A percentile compares a stretch with the other conserved stretches of the same genome.
Conservation (phyloP, 1,140 invertebrate genomes). For the Drosophila nannoptera region DNA sequence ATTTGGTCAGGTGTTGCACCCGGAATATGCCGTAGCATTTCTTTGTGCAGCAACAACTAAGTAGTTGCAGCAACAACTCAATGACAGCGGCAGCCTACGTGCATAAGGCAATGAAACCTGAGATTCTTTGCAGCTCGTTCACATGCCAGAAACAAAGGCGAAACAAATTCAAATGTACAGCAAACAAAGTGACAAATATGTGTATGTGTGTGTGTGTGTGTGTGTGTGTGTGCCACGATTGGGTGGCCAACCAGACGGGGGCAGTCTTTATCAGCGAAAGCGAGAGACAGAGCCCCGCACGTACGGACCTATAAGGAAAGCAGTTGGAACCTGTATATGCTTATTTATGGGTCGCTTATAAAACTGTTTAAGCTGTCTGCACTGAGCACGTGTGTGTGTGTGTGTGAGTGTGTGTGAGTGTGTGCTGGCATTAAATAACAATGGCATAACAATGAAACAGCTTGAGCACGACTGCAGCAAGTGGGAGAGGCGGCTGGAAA, state of each 20-base stretch:
- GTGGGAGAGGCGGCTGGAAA: not conserved
- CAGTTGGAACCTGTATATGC: constrained; percentile 54
- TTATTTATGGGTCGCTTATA: constrained; percentile 66
- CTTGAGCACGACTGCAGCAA: constrained; percentile 30
- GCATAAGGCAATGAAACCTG: constrained; percentile 64
- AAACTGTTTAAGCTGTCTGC: constrained; percentile 68
- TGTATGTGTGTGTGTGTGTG: constrained; percentile 15
- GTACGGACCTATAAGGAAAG: constrained; percentile 57
- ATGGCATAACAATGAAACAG: constrained; percentile 70
- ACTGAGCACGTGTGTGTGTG: not conserved
- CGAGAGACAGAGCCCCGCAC: constrained; percentile 33
- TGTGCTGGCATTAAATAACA: constrained; percentile 73
- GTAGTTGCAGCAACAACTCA: constrained; percentile 22
- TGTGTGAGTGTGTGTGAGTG: constrained; percentile 22
- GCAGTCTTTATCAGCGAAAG: constrained; percentile 44
- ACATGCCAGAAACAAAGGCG: constrained; percentile 48
- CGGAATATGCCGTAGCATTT: constrained; percentile 38
- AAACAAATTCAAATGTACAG: constrained; percentile 54
- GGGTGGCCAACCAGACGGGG: constrained; percentile 29
- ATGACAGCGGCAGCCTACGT: constrained; percentile 58
- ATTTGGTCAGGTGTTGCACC: constrained; percentile 43
- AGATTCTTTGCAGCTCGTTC: constrained; percentile 58
- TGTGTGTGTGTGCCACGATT: constrained; percentile 24
- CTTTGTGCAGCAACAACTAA: constrained; percentile 30
- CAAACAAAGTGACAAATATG: constrained; percentile 47